phyloP scores from a whole-genome alignment of 2,113 vertebrate genomes.

The Podarcis muralis region DNA sequence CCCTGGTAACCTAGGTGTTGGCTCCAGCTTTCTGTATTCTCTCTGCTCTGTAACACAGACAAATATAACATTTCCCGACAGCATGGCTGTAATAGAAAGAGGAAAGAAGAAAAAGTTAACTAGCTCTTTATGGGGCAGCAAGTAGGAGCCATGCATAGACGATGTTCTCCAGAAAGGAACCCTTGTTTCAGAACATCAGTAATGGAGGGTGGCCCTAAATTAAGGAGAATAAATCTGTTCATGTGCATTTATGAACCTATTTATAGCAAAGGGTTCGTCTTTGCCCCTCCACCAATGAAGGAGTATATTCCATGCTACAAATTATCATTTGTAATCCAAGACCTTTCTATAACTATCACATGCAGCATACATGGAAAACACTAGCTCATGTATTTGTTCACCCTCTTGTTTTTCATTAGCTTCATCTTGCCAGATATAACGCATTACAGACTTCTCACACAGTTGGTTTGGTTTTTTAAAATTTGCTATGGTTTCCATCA shows the following conservation, averaged over 20 bases:
- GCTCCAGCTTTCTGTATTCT: neutral
- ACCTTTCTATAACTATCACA: slow-evolving; percentile 40
- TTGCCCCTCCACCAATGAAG: neutral
- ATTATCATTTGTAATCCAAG: slow-evolving; percentile 18
- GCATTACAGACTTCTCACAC: slow-evolving; percentile 38
- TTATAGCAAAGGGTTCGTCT: neutral
- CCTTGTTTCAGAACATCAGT: neutral
- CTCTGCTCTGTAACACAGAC: slow-evolving; percentile 9
- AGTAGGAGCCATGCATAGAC: neutral
- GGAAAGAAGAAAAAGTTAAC: slow-evolving; percentile 19
- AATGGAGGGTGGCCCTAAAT: neutral
- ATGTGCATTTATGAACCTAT: neutral
- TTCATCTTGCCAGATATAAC: slow-evolving; percentile 24
- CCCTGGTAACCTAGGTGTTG: slow-evolving; percentile 1
- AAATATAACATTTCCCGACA: slow-evolving; percentile 34
- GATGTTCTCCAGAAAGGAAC: neutral
- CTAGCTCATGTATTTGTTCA: slow-evolving; percentile 50
- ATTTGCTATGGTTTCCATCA: slow-evolving; percentile 7
- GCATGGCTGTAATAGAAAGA: neutral
- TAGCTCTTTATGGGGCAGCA: slow-evolving; percentile 6
- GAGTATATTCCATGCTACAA: slow-evolving; percentile 30
- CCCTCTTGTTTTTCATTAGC: slow-evolving; percentile 41
- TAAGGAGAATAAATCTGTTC: neutral
- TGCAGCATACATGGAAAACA: slow-evolving; percentile 49
- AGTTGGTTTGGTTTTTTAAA: neutral